Evolutionary conservation across 2,888 invertebrate species (phyloP).

Genomic region (Leptura quadrifasciata): DNA sequence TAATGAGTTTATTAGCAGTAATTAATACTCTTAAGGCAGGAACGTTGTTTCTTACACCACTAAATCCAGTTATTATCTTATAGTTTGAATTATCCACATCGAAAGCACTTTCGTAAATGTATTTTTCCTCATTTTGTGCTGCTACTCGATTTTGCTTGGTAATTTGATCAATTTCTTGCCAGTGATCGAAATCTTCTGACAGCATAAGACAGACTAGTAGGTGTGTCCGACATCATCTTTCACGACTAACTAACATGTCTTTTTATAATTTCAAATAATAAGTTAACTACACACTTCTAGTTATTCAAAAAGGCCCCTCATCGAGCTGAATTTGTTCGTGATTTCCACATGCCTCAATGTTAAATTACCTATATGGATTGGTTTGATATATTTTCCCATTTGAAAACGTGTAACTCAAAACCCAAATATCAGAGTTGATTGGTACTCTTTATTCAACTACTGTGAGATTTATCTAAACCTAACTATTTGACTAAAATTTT

Average conservation of each 20-base stretch:
- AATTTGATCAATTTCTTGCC: slow-evolving; percentile 10
- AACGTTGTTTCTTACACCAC: not conserved
- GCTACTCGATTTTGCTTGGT: not conserved
- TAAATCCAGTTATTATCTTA: not conserved
- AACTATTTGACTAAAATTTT: slow-evolving; percentile 60
- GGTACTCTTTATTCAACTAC: slow-evolving; percentile 60
- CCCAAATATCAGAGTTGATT: slow-evolving; percentile 36
- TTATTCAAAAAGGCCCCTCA: slow-evolving; percentile 9
- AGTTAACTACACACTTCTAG: too few relatives aligned
- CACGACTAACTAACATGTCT: too few relatives aligned
- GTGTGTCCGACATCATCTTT: too few relatives aligned
- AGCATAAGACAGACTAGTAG: too few relatives aligned
- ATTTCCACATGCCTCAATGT: not conserved
- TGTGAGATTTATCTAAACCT: slow-evolving; percentile 58
- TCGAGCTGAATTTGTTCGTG: not conserved
- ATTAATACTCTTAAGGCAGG: not conserved
- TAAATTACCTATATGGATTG: too few relatives aligned
- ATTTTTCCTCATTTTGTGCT: not conserved
- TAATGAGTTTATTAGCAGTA: not conserved
- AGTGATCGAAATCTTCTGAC: too few relatives aligned
- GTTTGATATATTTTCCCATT: not conserved
- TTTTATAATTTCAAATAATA: too few relatives aligned
- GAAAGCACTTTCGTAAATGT: not conserved
- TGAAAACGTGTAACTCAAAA: not conserved
- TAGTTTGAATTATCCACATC: not conserved